A percentile compares a stretch with the other conserved stretches of the same genome.
Evolutionary conservation across 2,113 vertebrate genomes (phyloP).

Genomic region (Scopus umbretta): DNA sequence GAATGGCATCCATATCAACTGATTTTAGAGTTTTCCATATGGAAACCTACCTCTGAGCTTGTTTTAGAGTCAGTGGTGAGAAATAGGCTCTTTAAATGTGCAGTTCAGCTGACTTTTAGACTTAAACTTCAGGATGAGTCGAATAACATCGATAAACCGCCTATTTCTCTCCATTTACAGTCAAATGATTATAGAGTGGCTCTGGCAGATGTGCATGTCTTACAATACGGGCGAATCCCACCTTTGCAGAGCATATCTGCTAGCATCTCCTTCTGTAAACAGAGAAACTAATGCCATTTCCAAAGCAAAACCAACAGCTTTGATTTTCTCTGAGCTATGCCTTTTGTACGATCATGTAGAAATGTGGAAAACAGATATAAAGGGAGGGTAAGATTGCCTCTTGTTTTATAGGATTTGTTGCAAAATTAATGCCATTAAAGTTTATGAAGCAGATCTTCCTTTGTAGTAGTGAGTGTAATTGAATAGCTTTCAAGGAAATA

Average conservation of each 20-base stretch:
- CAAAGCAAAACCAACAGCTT: background rate
- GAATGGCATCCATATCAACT: background rate
- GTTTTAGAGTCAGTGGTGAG: background rate
- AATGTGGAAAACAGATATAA: background rate
- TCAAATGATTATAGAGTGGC: background rate
- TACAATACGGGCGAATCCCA: background rate
- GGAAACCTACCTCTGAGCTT: background rate
- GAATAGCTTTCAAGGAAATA: background rate
- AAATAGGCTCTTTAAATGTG: background rate
- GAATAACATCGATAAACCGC: background rate
- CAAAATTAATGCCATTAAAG: background rate
- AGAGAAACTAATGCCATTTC: background rate
- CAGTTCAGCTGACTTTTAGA: background rate
- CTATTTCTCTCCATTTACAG: background rate
- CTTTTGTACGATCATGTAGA: background rate
- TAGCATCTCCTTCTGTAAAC: background rate
- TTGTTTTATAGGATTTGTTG: background rate
- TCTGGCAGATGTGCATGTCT: background rate
- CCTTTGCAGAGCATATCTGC: background rate
- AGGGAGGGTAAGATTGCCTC: background rate
- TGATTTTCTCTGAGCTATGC: background rate
- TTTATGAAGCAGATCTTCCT: background rate
- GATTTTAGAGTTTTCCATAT: background rate
- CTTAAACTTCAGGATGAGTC: background rate
- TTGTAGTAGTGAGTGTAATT: background rate